Conservation (phyloP, 92 coral and sea anemone species). For the Porites divaricata region DNA sequence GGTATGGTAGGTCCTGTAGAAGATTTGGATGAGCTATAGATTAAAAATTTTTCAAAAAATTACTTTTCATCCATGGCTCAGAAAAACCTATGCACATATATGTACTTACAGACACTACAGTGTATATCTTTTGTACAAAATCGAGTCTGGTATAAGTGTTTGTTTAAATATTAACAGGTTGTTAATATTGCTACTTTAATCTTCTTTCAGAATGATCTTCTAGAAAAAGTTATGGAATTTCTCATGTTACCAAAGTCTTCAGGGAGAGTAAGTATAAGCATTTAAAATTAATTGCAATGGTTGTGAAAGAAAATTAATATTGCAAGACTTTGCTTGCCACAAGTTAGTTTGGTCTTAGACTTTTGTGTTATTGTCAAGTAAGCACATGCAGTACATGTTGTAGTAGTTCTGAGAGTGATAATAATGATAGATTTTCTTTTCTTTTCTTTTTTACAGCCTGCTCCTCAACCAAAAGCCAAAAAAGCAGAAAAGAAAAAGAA, state of each 20-base stretch:
- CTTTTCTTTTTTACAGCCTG: background rate
- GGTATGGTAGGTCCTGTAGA: too few relatives aligned
- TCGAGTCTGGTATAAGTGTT: background rate
- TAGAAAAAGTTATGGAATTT: constrained; percentile 81
- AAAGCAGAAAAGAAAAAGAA: constrained; percentile 33
- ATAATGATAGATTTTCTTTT: too few relatives aligned
- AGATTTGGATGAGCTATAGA: too few relatives aligned
- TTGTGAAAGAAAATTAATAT: too few relatives aligned
- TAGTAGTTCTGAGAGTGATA: background rate
- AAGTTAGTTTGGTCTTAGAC: background rate
- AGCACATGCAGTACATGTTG: too few relatives aligned
- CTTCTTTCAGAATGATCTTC: constrained; percentile 70
- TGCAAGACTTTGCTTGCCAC: too few relatives aligned
- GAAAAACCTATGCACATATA: too few relatives aligned
- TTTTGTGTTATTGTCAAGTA: background rate
- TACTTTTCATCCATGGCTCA: too few relatives aligned
- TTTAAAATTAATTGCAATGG: background rate
- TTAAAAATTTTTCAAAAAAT: too few relatives aligned
- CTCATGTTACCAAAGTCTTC: constrained; percentile 89
- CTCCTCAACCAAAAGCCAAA: constrained; percentile 33
- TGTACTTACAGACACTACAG: too few relatives aligned
- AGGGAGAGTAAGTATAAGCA: constrained; percentile 70
- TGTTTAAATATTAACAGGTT: background rate
- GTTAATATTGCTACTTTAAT: background rate
- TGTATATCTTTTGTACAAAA: too few relatives aligned